Percentiles rank a stretch among this genome's conserved stretches.
These are phyloP conservation scores for Drosophila navojoa DNA, from an alignment of 1,140 invertebrate genomes.

Conservation along the genomic window DNA sequence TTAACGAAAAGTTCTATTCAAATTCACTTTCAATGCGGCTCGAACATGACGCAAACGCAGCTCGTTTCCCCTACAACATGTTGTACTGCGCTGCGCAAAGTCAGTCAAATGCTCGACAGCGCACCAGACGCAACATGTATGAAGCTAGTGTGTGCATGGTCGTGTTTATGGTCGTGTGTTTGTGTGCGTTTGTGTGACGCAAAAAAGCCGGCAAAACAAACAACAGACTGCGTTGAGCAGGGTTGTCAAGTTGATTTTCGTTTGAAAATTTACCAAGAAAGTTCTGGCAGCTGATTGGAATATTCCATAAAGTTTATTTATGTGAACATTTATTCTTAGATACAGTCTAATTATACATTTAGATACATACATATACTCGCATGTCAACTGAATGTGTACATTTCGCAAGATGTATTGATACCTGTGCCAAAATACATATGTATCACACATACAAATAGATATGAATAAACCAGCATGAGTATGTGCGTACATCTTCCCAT, in stretches of 20 bases:
- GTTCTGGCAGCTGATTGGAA: conserved; percentile 3
- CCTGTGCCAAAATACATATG: neutral
- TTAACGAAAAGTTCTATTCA: conserved; percentile 19
- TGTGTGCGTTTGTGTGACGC: conserved; percentile 18
- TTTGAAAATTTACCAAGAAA: conserved; percentile 12
- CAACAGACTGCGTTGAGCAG: conserved; percentile 39
- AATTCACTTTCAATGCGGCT: conserved; percentile 73
- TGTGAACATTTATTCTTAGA: too few species aligned
- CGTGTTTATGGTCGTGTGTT: neutral
- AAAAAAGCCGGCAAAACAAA: conserved; percentile 75
- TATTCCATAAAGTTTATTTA: neutral
- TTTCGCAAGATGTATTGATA: neutral
- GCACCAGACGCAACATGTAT: conserved; percentile 6
- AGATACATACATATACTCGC: neutral
- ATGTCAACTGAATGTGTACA: neutral
- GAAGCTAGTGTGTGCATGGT: neutral
- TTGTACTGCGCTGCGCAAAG: conserved; percentile 21
- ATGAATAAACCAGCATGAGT: neutral
- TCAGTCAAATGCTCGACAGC: conserved; percentile 22
- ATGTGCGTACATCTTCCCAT: neutral
- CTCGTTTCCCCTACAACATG: conserved; percentile 66
- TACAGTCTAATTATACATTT: too few species aligned
- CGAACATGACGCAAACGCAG: conserved; percentile 20
- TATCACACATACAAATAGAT: neutral
- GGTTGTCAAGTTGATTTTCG: conserved; percentile 25